Percentiles rank a stretch among this genome's conserved stretches.
These are phyloP conservation scores for Platichthys flesus DNA, from an alignment of 2,113 vertebrate species.

Conservation along the genomic window DNA sequence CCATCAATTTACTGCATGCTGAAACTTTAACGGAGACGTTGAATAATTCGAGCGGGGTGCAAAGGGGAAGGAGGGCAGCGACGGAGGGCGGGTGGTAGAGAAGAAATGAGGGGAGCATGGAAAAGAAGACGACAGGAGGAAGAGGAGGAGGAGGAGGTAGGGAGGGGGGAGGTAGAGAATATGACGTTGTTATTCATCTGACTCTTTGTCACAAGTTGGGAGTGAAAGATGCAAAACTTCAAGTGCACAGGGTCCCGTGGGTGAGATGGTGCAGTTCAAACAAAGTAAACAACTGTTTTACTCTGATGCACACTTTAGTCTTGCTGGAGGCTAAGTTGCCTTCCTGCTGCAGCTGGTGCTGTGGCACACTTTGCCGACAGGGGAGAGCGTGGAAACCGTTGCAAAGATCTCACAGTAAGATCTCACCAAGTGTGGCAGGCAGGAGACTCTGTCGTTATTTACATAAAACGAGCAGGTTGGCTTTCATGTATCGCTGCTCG, in stretches of 20 bases:
- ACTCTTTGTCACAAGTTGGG: conserved; percentile 84
- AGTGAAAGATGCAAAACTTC: conserved; percentile 87
- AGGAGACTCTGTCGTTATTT: conserved; percentile 64
- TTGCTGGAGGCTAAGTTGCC: conserved; percentile 91
- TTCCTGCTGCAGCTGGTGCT: conserved; percentile 75
- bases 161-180: conserved; percentile 44
- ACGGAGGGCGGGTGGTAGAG: conserved; percentile 32
- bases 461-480: conserved; percentile 63
- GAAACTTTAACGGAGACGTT: conserved; percentile 86
- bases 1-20: conserved; percentile 86
- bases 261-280: conserved; percentile 90
- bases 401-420: conserved; percentile 60
- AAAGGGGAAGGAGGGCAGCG: conserved; percentile 58
- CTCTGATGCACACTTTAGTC: conserved; percentile 92
- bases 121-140: conserved; percentile 58
- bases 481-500: conserved; percentile 50
- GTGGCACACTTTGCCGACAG: conserved; percentile 74
- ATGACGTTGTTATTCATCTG: conserved; percentile 88
- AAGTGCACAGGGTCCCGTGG: conserved; percentile 85
- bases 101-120: conserved; percentile 53
- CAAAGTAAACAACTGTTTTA: conserved; percentile 92
- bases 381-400: conserved; percentile 59
- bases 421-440: conserved; percentile 55
- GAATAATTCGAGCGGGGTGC: conserved; percentile 88
- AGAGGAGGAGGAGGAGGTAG: conserved; percentile 19